A percentile compares a stretch with the other conserved stretches of the same genome.
Conservation (phyloP, 2,888 invertebrate genomes). For the Monochamus alternatus region DNA sequence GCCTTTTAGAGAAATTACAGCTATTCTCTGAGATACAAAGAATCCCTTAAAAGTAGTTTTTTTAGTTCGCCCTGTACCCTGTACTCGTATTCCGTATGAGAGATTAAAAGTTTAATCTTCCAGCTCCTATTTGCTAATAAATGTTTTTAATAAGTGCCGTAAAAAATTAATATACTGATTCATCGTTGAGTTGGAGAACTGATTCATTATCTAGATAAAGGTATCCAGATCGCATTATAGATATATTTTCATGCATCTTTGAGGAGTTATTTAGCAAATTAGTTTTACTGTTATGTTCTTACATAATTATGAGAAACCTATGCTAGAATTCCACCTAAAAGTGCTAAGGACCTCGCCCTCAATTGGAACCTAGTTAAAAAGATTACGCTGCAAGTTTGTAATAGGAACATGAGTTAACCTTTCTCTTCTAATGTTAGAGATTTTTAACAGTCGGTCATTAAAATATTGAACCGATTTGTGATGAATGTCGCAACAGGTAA, state of each 20-base stretch:
- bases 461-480: constrained; percentile 9
- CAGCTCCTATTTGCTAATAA: background rate
- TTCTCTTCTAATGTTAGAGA: constrained; percentile 12
- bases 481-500: constrained; percentile 9
- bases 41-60: too few species aligned
- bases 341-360: background rate
- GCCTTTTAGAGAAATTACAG: too few species aligned
- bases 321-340: background rate
- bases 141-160: background rate
- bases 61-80: too few species aligned
- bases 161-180: background rate
- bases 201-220: background rate
- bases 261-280: background rate
- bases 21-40: too few species aligned
- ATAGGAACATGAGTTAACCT: constrained; percentile 1
- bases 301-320: background rate
- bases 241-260: background rate
- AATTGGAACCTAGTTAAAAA: background rate
- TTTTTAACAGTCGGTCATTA: constrained; percentile 8
- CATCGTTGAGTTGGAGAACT: background rate
- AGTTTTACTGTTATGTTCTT: background rate
- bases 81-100: too few species aligned
- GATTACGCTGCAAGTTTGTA: background rate
- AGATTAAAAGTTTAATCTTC: too few species aligned
- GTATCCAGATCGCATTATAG: background rate